These are phyloP conservation scores for Zoanthus solanderi DNA, from an alignment of 92 coral and sea anemone species.

Conservation along the genomic window DNA sequence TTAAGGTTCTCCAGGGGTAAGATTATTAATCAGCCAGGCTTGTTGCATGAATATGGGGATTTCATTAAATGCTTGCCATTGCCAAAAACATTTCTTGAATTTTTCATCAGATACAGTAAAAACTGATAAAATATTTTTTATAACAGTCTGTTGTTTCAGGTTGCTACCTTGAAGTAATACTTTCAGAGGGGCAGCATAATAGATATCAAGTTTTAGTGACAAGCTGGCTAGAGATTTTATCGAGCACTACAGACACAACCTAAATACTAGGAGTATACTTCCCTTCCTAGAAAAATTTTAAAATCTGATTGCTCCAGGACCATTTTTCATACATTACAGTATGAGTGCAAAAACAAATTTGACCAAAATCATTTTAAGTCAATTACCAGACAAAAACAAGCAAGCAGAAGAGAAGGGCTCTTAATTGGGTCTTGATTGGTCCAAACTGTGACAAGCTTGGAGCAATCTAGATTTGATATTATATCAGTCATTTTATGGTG, in stretches of 20 bases:
- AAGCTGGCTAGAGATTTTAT: not conserved
- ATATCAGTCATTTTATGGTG: not conserved
- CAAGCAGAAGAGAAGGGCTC: conserved; percentile 28
- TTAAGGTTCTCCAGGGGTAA: conserved; percentile 14
- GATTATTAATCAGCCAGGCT: conserved; percentile 19
- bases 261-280: conserved; percentile 19
- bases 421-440: conserved; percentile 20
- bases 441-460: conserved; percentile 19
- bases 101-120: too few relatives aligned
- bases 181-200: not conserved
- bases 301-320: conserved; percentile 22
- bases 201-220: not conserved
- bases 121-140: not conserved
- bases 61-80: conserved; percentile 19
- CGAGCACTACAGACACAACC: conserved; percentile 23
- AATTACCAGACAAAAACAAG: conserved; percentile 7
- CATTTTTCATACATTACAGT: conserved; percentile 6
- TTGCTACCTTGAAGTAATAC: not conserved
- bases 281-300: conserved; percentile 22
- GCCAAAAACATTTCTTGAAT: too few relatives aligned
- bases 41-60: not conserved
- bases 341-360: conserved; percentile 20
- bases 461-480: conserved; percentile 20
- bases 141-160: not conserved
- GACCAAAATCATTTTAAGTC: conserved; percentile 22